Base-by-base conservation (phyloP, 1,140 invertebrate genomes). In the Capitella teleta region DNA sequence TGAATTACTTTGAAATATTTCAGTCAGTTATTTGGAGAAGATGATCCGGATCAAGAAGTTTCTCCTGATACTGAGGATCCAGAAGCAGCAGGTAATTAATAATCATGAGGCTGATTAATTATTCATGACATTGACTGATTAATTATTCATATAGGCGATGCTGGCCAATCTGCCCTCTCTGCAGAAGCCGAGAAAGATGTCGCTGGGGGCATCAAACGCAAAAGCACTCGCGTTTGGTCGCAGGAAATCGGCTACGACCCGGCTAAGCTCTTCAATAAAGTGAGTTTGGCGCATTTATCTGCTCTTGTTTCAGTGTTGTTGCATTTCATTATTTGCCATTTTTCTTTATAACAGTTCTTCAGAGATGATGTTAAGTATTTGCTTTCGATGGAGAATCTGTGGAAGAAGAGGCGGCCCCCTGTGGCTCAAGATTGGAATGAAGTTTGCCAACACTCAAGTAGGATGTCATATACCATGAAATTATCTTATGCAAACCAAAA, bases 11-110 rank as follows among this genome's bases (percentile, higher is more conserved):
- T 21, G 5, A 26, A 8, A 10, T 26, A 24, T 44, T 44, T 8
- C 61, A 91, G 86, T 76, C 96, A 98, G 74, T 75, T 99, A 3
- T 99, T 97, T 79, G 96, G 95, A 2, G 89, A 97, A 74, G 83
- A 95, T 74, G 72, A 74, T 48, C 67, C 68, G 28, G 93, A 98
- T 76, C 86, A 98, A 68, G 94, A 98, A 75, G 94, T 99, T 0
- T 96, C 93, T 18, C 95, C 95, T 1, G 94, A 98, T 67, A 84
- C 87, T 16, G 87, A 85, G 51, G 93, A 97, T 75, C 90, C 91
- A 43, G 90, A 97, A 73, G 76, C 68, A 4, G 55, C 77, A 56
- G 80, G 80, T 76, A 66, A 60, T 8, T 10, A 10, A 10, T n/a
- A 32, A n/a, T 32, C n/a, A 32, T n/a, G 8, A 32, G 30, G 8